Base-by-base conservation (phyloP, 2,888 invertebrate species). In the Cosmopolites sordidus region DNA sequence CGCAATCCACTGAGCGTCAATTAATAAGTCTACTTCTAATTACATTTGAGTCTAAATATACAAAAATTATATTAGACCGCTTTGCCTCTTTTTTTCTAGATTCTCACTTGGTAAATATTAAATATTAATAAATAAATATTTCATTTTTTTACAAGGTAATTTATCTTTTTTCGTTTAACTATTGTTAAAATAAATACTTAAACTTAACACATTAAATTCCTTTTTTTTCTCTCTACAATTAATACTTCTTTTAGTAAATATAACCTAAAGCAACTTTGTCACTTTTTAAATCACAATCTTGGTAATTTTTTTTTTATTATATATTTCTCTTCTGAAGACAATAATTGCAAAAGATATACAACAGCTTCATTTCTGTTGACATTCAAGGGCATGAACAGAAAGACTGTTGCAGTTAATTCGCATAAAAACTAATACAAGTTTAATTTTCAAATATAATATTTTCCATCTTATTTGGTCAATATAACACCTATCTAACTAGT, bases 401-500 rank as follows among this genome's bases (percentile, higher is more conserved):
- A n/a, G n/a, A 8, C 22, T 8, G 22, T 22, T 14, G 15, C 11
- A 15, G 15, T 15, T 14, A 38, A 38, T 15, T 3, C 11, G 38
- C 15, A 9, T 3, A 3, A 15, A 38, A 12, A 14, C 4, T 14
- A 38, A 42, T 33, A 43, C 46, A 56, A n/a, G n/a, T n/a, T n/a
- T n/a, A n/a, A n/a, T 17, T 17, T 12, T 40, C 14, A 41, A 16
- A 38, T 57, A 33, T 57, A 30, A 43, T 27, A 33, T 33, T 33
- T 33, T 33, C 12, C 33, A 22, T 33, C 33, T 33, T 58, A 60
- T 61, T 62, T 62, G 62, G 62, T 61, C 62, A 62, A 58, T 61
- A 59, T 59, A 62, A 62, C 60, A 62, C 61, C 60, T 61, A 62
- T 51, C 62, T 62, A 61, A 50, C 59, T 62, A 62, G 53, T 62